These are phyloP conservation scores for Nemoura dubitans DNA, from an alignment of 2,888 invertebrate genomes.

Conservation along the genomic window DNA sequence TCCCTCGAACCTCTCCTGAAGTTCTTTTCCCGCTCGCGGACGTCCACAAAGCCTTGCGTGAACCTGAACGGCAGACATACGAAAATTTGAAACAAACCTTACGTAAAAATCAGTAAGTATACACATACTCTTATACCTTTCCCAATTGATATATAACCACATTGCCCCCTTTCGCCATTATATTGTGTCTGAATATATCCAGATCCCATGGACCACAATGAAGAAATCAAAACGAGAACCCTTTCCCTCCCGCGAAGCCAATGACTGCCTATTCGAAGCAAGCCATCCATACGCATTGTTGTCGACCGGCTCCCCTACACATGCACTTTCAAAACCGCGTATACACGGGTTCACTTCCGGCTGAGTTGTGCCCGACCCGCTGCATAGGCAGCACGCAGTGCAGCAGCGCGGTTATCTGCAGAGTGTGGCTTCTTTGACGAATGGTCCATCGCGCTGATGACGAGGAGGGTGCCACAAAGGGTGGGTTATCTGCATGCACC, in stretches of 20 bases:
- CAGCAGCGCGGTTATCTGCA: constrained; percentile 2
- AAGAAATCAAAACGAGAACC: not conserved
- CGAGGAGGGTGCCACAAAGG: constrained; percentile 21
- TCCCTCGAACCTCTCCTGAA: constrained; percentile 83
- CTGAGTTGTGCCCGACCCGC: not conserved
- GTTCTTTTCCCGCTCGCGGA: constrained; percentile 79
- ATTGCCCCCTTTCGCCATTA: not conserved
- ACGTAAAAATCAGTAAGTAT: no score
- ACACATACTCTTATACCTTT: no score
- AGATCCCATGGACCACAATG: not conserved
- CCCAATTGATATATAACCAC: not conserved
- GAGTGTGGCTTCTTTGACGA: constrained; percentile 31
- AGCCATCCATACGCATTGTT: not conserved
- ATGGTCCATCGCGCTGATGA: constrained; percentile 1
- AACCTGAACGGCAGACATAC: constrained; percentile 70
- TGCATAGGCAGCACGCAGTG: not conserved
- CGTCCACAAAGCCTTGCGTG: constrained; percentile 93
- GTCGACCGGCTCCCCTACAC: not conserved
- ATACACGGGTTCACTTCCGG: not conserved
- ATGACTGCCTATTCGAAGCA: not conserved
- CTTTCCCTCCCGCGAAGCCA: not conserved
- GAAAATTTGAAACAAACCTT: not conserved
- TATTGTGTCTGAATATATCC: not conserved
- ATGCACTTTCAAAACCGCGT: not conserved
- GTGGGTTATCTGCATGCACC: not conserved